Conservation (phyloP, 2,113 vertebrate genomes). For the Ondatra zibethicus region DNA sequence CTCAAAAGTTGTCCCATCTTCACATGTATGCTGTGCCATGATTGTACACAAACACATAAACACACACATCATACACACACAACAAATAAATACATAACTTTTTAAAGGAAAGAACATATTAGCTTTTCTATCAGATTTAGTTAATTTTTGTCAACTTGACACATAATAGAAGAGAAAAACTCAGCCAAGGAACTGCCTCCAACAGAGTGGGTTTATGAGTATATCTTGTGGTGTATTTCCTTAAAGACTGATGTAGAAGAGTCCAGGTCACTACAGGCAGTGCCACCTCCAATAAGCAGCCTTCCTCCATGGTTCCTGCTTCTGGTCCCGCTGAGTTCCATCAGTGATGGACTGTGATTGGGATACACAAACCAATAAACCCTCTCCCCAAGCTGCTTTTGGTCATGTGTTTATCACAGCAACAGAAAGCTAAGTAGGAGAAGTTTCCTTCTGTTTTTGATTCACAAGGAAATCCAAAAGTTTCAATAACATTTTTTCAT, state of each 20-base stretch:
- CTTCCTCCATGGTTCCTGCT: background rate
- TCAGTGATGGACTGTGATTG: background rate
- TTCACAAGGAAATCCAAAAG: slow-evolving; percentile 20
- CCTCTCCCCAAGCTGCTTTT: background rate
- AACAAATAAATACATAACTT: background rate
- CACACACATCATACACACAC: background rate
- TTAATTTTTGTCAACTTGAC: background rate
- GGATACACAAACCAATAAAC: background rate
- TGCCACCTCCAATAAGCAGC: background rate
- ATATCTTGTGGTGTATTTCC: background rate
- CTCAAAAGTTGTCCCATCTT: background rate
- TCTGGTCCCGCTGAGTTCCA: background rate
- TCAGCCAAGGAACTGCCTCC: background rate
- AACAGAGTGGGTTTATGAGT: background rate
- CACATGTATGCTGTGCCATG: background rate
- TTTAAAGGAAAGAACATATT: background rate
- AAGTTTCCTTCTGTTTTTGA: slow-evolving; percentile 31
- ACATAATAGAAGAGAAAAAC: background rate
- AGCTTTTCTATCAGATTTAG: background rate
- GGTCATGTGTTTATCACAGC: background rate
- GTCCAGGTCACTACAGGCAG: background rate
- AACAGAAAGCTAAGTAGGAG: background rate
- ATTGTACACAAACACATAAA: background rate
- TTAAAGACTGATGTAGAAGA: background rate
- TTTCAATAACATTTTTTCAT: background rate